A percentile compares a stretch with the other conserved stretches of the same genome.
These are phyloP conservation scores for Condylostylus longicornis DNA, from an alignment of 1,140 invertebrate species.

Conservation along the genomic window DNA sequence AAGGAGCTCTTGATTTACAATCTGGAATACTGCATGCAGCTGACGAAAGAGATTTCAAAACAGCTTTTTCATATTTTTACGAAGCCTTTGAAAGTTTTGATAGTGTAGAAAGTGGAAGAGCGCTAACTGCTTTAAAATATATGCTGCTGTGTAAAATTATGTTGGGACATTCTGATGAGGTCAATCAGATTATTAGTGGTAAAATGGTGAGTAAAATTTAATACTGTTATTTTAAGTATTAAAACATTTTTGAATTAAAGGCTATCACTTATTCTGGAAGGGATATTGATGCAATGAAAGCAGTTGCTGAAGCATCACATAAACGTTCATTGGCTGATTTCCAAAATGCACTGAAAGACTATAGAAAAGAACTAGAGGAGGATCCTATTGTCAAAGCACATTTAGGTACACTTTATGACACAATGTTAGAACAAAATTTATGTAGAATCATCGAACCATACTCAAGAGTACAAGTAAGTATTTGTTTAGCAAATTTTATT, in stretches of 20 bases:
- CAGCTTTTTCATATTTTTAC: conserved; percentile 99
- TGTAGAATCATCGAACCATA: conserved; percentile 98
- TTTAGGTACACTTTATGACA: conserved; percentile 91
- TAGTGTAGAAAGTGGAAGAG: conserved; percentile 82
- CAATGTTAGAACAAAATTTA: conserved; percentile 97
- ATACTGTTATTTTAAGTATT: neutral
- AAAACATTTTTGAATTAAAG: conserved; percentile 8
- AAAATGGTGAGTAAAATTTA: conserved; percentile 47
- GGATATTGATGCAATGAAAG: conserved; percentile 96
- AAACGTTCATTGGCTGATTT: conserved; percentile 94
- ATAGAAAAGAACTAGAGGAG: conserved; percentile 79
- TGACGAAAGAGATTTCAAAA: conserved; percentile 98
- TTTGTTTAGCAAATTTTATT: neutral
- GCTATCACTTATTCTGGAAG: conserved; percentile 90
- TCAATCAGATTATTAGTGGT: conserved; percentile 85
- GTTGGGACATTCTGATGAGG: conserved; percentile 91
- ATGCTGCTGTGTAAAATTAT: conserved; percentile 99
- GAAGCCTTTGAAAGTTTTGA: conserved; percentile 99
- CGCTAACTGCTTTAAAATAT: conserved; percentile 89
- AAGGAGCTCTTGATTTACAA: conserved; percentile 91
- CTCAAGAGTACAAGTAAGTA: conserved; percentile 80
- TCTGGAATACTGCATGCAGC: conserved; percentile 97
- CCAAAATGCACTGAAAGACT: conserved; percentile 71
- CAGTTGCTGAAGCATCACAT: conserved; percentile 88
- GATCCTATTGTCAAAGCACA: conserved; percentile 95